phyloP scores from a whole-genome alignment of 2,113 vertebrate genomes.

The Lepisosteus oculatus region DNA sequence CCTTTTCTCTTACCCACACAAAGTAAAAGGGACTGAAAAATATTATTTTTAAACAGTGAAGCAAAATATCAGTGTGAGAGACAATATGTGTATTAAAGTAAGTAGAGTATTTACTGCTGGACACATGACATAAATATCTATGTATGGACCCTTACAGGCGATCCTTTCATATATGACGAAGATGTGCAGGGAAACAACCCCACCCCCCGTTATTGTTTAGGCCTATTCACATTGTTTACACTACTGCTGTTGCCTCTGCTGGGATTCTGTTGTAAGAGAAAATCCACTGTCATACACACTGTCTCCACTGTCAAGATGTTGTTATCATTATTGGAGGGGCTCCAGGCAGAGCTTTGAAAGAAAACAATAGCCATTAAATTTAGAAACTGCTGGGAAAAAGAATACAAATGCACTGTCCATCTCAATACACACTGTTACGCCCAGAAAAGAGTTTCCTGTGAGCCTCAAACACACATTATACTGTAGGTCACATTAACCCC shows the following conservation, averaged over 20 bases:
- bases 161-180: slow-evolving; percentile 9
- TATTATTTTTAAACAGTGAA: no score
- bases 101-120: no score
- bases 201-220: slow-evolving; percentile 20
- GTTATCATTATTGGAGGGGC: slow-evolving; percentile 68
- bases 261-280: slow-evolving; percentile 63
- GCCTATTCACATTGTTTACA: slow-evolving; percentile 28
- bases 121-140: background rate
- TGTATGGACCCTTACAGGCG: background rate
- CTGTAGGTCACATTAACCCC: slow-evolving; percentile 20
- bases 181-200: background rate
- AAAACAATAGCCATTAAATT: slow-evolving; percentile 88
- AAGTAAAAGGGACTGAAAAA: no score
- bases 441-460: slow-evolving; percentile 68
- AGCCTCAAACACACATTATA: slow-evolving; percentile 45
- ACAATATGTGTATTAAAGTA: no score
- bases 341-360: slow-evolving; percentile 64
- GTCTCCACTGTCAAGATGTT: slow-evolving; percentile 69
- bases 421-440: slow-evolving; percentile 59
- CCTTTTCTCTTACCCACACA: no score
- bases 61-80: no score
- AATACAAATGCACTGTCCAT: slow-evolving; percentile 66
- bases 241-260: slow-evolving; percentile 49
- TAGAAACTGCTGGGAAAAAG: slow-evolving; percentile 90
- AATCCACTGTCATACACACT: slow-evolving; percentile 55